Evolutionary conservation across 2,797 vertebrate species (phyloP), one percentile per base, ranked within the genome.

Genomic region (Eospalax fontanierii): DNA sequence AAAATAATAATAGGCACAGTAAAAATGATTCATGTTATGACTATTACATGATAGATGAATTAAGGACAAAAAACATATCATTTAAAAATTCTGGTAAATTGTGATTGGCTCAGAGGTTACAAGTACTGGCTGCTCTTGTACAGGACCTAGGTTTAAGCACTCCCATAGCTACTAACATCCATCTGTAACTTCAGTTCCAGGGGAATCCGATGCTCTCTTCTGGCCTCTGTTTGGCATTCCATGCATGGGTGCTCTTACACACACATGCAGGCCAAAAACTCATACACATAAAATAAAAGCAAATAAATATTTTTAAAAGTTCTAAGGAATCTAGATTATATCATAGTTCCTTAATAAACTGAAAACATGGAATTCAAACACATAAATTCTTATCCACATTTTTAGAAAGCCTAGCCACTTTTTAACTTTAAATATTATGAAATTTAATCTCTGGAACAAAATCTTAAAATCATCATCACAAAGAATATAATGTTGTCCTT

Each of bases 361-460:
- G 16, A 85, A 91, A 91, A 65, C 19, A 73, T 35, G 7, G 18
- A 65, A 93, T 50, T 82, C 12, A 75, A 94, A 43, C 15, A 71
- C 40, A 79, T 30, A 75, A 24, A 40, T 35, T 54, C 14, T 65
- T 46, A 83, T 40, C 10, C 12, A 85, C 0, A 46, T 7, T 78
- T 46, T 93, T 30, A 95, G 4, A 91, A 84, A 81, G 65, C 2
- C 46, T 75, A 70, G 22, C 33, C 65, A 26, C n/a, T 85, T 81
- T 79, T 82, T 66, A 16, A 28, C 46, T 90, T 85, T 78, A 46
- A 61, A 28, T 38, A 30, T 61, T 95, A 18, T 35, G 7, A 9
- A 86, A 81, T 84, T 82, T 82, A 85, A 86, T 66, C 35, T 87
- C 46, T 74, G n/a, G 24, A 89, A 94, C 30, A 46, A 33, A 95